These are phyloP conservation scores for Gnathonemus longibarbis DNA, from an alignment of 2,113 vertebrate genomes.

Conservation along the genomic window DNA sequence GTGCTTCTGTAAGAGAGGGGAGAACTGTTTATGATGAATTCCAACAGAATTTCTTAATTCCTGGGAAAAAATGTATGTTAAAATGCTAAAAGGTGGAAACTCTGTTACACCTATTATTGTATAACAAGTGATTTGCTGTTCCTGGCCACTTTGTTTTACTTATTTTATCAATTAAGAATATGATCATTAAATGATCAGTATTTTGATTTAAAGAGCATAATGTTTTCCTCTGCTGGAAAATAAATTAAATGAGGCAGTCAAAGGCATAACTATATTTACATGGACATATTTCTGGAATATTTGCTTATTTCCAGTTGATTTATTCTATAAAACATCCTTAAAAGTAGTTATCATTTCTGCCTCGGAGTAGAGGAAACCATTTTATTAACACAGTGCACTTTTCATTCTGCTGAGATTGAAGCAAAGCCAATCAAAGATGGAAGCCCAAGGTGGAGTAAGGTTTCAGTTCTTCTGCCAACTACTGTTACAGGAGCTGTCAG, in stretches of 20 bases:
- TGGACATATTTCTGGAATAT: neutral
- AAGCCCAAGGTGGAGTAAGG: neutral
- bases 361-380: neutral
- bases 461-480: neutral
- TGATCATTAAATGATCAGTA: neutral
- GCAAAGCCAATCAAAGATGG: neutral
- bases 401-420: neutral
- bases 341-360: neutral
- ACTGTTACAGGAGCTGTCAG: neutral
- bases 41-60: constrained; percentile 32
- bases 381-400: neutral
- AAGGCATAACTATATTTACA: neutral
- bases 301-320: neutral
- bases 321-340: neutral
- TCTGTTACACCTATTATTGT: neutral
- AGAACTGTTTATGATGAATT: constrained; percentile 26
- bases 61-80: constrained; percentile 43
- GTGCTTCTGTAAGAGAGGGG: constrained; percentile 46
- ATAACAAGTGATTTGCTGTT: constrained; percentile 14
- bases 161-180: neutral
- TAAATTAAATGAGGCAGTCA: neutral
- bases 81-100: constrained; percentile 21
- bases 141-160: neutral
- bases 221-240: neutral
- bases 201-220: neutral